These are phyloP conservation scores for Anguilla rostrata DNA, from an alignment of 2,113 vertebrate species.

Conservation along the genomic window DNA sequence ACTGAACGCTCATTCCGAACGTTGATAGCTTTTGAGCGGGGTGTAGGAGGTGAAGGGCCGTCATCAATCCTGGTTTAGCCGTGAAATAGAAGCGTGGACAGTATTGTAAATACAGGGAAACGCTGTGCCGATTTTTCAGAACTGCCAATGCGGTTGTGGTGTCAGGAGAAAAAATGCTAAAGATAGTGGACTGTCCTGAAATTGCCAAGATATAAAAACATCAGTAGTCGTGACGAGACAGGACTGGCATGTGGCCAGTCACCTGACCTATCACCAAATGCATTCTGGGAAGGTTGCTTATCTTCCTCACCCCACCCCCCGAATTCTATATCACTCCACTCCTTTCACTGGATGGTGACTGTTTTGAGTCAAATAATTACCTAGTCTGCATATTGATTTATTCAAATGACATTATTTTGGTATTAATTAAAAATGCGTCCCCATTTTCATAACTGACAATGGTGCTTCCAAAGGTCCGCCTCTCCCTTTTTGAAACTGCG, in stretches of 20 bases:
- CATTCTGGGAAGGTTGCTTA: not conserved
- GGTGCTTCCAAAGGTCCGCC: not conserved
- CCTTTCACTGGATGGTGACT: not conserved
- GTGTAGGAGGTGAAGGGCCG: too few relatives aligned
- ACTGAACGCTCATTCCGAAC: too few relatives aligned
- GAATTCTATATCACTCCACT: not conserved
- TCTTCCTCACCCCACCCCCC: not conserved
- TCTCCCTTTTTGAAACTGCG: not conserved
- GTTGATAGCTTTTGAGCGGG: not conserved
- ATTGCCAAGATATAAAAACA: not conserved
- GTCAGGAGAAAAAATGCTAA: not conserved
- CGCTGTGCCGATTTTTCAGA: not conserved
- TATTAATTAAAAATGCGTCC: conserved; percentile 18
- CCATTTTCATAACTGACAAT: conserved; percentile 6
- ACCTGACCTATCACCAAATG: not conserved
- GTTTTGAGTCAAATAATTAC: conserved; percentile 15
- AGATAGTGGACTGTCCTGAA: not conserved
- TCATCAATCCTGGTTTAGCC: not conserved
- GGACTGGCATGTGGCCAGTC: not conserved
- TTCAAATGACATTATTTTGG: not conserved
- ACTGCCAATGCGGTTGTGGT: not conserved
- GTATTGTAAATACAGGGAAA: not conserved
- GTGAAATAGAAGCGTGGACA: not conserved
- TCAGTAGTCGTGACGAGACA: not conserved
- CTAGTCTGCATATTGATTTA: not conserved